Percentiles rank a stretch among this genome's conserved stretches.
These are phyloP conservation scores for Protobothrops flavoviridis DNA, from an alignment of 2,113 vertebrate genomes.

Conservation along the genomic window DNA sequence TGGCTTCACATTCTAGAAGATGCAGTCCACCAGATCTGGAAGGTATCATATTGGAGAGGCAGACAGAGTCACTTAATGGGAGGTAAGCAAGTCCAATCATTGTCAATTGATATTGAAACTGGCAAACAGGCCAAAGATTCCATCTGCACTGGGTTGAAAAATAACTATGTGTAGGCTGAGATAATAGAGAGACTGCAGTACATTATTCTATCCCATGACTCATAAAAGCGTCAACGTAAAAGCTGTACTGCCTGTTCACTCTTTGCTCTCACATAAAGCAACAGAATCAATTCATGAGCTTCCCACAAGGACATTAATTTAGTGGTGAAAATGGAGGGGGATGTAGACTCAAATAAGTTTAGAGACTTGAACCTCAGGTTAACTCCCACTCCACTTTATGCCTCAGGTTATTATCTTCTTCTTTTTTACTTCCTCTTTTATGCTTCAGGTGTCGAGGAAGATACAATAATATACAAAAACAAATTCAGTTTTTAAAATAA, in stretches of 20 bases:
- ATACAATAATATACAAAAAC: background rate
- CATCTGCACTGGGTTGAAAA: background rate
- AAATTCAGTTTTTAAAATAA: slow-evolving; percentile 10
- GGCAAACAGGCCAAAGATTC: background rate
- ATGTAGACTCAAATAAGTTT: background rate
- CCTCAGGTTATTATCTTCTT: background rate
- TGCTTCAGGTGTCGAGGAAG: background rate
- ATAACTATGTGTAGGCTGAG: background rate
- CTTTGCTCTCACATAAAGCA: background rate
- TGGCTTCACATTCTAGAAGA: background rate
- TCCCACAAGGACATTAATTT: slow-evolving; percentile 8
- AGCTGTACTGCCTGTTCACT: background rate
- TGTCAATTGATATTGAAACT: background rate
- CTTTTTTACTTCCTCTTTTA: background rate
- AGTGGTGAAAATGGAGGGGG: background rate
- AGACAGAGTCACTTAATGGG: background rate
- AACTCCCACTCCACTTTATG: slow-evolving; percentile 6
- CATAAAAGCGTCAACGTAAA: background rate
- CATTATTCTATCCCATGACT: background rate
- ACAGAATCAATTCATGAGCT: background rate
- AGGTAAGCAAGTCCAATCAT: background rate
- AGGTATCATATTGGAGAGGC: background rate
- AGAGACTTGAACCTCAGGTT: slow-evolving; percentile 7
- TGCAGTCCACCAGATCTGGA: background rate
- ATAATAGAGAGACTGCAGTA: background rate